Evolutionary conservation across 2,113 vertebrate genomes (phyloP).

Genomic region (Aepyceros melampus): DNA sequence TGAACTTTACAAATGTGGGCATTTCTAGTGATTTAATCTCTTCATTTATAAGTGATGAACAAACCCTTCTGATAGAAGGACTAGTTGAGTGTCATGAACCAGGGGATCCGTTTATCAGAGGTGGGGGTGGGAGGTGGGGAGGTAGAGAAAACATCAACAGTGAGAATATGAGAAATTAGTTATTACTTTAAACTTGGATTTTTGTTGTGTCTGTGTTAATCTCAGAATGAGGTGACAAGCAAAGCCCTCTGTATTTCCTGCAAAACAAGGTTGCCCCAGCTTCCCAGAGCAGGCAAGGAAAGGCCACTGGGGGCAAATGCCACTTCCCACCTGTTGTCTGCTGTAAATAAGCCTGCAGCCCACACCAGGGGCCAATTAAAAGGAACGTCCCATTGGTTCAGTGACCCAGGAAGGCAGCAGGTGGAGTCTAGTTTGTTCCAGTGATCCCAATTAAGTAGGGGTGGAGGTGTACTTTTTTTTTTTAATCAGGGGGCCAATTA

Average conservation of each 20-base stretch:
- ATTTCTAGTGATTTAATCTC: background rate
- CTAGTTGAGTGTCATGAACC: background rate
- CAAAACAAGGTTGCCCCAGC: background rate
- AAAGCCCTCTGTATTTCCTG: background rate
- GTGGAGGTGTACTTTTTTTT: background rate
- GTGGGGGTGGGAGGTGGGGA: background rate
- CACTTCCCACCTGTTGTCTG: background rate
- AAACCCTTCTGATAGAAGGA: background rate
- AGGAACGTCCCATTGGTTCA: background rate
- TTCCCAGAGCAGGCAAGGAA: background rate
- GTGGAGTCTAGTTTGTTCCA: background rate
- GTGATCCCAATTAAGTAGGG: background rate
- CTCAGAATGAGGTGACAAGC: background rate
- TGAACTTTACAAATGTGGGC: background rate
- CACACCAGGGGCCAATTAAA: conserved; percentile 45
- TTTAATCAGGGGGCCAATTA: conserved; percentile 28
- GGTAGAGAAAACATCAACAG: background rate
- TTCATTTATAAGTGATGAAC: background rate
- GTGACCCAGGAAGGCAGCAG: background rate
- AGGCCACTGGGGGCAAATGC: background rate
- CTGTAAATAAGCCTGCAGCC: background rate
- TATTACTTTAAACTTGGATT: background rate
- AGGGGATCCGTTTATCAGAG: background rate
- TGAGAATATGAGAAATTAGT: conserved; percentile 32
- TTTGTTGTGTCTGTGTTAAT: background rate